Base-by-base conservation (phyloP, 2,888 invertebrate species). In the Nomada fucata region DNA sequence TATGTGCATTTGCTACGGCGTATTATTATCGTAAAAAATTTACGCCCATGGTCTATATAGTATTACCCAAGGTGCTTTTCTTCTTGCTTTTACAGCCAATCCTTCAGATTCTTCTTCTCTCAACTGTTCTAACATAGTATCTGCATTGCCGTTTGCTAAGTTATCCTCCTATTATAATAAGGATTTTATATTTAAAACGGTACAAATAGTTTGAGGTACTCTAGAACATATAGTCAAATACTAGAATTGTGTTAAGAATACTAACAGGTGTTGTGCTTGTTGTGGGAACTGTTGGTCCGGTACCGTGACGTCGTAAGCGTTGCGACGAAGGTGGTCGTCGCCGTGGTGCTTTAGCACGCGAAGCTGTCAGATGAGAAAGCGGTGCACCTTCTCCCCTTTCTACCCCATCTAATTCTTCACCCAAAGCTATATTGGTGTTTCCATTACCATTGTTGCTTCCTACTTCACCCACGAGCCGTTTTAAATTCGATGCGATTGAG, bases 251-350 rank as follows among this genome's bases (percentile, higher is more conserved):
- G 70, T 44, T 79, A 47, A 72, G 23, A 64, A 73, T 52, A 63
- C 60, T 67, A 74, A 78, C 73, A 65, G 73, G 50, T 64, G 72
- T 65, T 42, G 50, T 75, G 52, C 80, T 50, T 18, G 84, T 75
- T 53, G 82, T 70, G 42, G 85, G 77, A 26, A 71, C 73, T 63
- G 83, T 79, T 71, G 87, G 76, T 59, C 84, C 88, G 68, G 86
- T 76, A 72, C 88, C 87, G 20, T 90, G 90, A 71, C 91, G 89
- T 67, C 92, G 90, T 64, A 92, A 84, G 84, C 91, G 92, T 75
- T 93, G 93, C 29, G 94, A 94, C 47, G 96, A 96, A 2, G 96
- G 96, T n/a, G 95, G 95, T 89, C 96, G 94, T 88, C 96, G 94
- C 79, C 96, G 94, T 52, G 96, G 96, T 82, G 96, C 96, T 94